Evolutionary conservation across 2,113 vertebrate species (phyloP).

Genomic region (Chaetops frenatus): DNA sequence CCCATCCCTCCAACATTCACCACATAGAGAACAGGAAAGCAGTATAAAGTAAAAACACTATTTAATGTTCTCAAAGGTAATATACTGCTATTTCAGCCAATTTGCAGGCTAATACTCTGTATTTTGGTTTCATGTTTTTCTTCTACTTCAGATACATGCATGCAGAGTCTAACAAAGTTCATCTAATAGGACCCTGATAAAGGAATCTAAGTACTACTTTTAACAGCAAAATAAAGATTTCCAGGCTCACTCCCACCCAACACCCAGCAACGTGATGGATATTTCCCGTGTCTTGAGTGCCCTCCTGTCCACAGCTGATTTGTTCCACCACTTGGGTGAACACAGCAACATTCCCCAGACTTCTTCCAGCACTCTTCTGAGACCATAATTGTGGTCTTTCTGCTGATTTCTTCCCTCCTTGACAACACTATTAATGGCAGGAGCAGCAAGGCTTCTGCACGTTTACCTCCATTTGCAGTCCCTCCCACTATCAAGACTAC

Average conservation of each 20-base stretch:
- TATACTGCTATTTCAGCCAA: background rate
- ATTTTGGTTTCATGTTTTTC: background rate
- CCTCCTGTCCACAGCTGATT: background rate
- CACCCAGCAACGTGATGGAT: accelerated
- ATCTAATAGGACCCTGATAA: background rate
- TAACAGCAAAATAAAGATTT: background rate
- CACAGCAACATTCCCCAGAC: background rate
- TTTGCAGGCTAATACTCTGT: background rate
- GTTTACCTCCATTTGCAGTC: background rate
- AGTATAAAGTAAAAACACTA: background rate
- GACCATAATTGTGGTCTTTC: background rate
- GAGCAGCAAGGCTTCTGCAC: background rate
- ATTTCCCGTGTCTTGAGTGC: background rate
- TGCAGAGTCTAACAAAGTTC: accelerated
- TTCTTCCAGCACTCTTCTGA: background rate
- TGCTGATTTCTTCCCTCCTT: background rate
- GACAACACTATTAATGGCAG: background rate
- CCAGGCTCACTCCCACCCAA: background rate
- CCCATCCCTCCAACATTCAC: background rate
- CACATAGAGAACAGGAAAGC: background rate
- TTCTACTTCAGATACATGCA: background rate
- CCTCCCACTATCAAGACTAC: background rate
- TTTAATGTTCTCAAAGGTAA: background rate
- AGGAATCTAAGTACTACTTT: background rate
- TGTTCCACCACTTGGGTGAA: background rate